Conservation (phyloP, 2,888 invertebrate species). For the Teleiodes luculella region DNA sequence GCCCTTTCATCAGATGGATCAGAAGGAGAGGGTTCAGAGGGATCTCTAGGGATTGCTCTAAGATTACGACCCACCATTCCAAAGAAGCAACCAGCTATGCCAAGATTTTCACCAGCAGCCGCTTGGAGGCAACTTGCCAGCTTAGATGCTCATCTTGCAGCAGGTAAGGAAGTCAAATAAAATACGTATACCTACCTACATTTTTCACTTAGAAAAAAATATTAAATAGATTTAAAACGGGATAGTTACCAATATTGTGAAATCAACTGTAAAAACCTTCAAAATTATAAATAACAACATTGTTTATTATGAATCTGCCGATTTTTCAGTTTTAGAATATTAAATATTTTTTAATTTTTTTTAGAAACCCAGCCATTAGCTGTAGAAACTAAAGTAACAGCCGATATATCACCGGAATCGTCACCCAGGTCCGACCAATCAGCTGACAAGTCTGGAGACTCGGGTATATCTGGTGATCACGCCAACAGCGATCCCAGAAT, state of each 20-base stretch:
- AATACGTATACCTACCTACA: no score
- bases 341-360: no score
- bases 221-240: no score
- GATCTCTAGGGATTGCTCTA: constrained; percentile 82
- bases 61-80: constrained; percentile 88
- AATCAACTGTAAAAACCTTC: no score
- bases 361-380: constrained; percentile 63
- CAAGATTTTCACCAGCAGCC: constrained; percentile 89
- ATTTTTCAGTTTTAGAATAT: no score
- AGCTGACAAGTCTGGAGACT: constrained; percentile 88
- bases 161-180: constrained; percentile 40
- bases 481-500: constrained; percentile 67
- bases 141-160: constrained; percentile 74
- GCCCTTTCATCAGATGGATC: constrained; percentile 76
- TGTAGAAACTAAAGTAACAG: constrained; percentile 71
- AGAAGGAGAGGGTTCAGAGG: constrained; percentile 68
- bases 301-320: no score
- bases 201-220: no score
- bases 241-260: no score
- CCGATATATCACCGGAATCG: constrained; percentile 60
- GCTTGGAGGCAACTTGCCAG: constrained; percentile 88
- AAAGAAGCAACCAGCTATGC: constrained; percentile 86
- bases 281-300: no score
- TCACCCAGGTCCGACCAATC: constrained; percentile 72
- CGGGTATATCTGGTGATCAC: constrained; percentile 88